Evolutionary conservation across 1,140 invertebrate species (phyloP).

Genomic region (Vanessa atalanta): DNA sequence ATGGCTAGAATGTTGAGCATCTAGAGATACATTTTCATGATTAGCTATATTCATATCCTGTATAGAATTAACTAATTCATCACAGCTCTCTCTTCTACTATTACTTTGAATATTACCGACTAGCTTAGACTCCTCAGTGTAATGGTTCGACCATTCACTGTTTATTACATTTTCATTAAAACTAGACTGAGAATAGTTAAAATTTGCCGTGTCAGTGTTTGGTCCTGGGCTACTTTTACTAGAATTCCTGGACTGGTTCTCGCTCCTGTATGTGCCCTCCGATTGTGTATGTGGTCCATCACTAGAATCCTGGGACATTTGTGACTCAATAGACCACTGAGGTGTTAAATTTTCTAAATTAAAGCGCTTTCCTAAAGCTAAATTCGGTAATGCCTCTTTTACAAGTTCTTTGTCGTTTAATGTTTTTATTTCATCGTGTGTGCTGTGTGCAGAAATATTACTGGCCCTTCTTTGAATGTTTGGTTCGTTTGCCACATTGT

Average conservation of each 20-base stretch:
- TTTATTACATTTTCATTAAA: slow-evolving; percentile 56
- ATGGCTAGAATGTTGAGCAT: slow-evolving; percentile 26
- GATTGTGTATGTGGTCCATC: slow-evolving; percentile 81
- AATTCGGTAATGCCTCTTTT: slow-evolving; percentile 68
- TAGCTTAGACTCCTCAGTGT: slow-evolving; percentile 46
- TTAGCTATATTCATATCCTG: slow-evolving; percentile 67
- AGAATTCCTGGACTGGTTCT: slow-evolving; percentile 81
- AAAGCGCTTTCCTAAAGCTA: slow-evolving; percentile 70
- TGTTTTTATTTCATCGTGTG: slow-evolving; percentile 60
- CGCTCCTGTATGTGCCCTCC: slow-evolving; percentile 82
- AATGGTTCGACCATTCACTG: slow-evolving; percentile 57
- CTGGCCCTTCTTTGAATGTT: slow-evolving; percentile 37
- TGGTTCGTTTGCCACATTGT: slow-evolving; percentile 38
- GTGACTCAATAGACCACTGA: slow-evolving; percentile 83
- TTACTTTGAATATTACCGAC: slow-evolving; percentile 42
- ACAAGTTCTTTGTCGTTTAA: slow-evolving; percentile 71
- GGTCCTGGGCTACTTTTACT: slow-evolving; percentile 73
- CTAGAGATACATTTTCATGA: slow-evolving; percentile 40
- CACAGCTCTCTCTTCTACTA: slow-evolving; percentile 50
- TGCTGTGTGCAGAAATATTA: slow-evolving; percentile 38
- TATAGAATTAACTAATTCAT: slow-evolving; percentile 57
- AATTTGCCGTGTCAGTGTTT: slow-evolving; percentile 70
- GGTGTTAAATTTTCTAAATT: slow-evolving; percentile 79
- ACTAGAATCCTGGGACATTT: slow-evolving; percentile 83
- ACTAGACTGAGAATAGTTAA: slow-evolving; percentile 61